phyloP scores from a whole-genome alignment of 2,797 vertebrate genomes.

The Phrynocephalus guinanensis region DNA sequence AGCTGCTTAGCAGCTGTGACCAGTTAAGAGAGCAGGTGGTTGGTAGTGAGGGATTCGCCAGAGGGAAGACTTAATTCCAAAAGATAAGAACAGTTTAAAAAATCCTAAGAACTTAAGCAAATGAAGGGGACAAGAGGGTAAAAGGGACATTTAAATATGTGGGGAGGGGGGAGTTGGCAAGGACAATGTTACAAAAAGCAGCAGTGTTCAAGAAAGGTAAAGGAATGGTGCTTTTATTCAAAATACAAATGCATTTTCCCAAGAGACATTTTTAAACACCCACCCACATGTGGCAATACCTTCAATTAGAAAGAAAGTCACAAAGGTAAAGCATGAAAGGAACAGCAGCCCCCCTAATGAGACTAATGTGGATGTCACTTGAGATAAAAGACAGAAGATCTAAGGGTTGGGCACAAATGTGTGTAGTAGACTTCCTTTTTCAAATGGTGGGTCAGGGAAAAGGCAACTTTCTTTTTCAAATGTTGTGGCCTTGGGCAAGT shows the following conservation, averaged over 20 bases:
- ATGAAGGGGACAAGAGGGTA: not conserved
- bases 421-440: not conserved
- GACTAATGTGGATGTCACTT: not conserved
- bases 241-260: not conserved
- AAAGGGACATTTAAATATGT: not conserved
- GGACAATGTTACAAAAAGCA: not conserved
- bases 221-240: not conserved
- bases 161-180: not conserved
- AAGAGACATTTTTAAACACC: not conserved
- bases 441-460: not conserved
- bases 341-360: not conserved
- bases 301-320: not conserved
- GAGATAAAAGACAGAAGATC: not conserved
- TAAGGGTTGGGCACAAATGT: not conserved
- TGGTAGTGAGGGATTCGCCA: slow-evolving; percentile 37
- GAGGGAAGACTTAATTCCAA: slow-evolving; percentile 53
- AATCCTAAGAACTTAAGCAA: not conserved
- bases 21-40: slow-evolving; percentile 55
- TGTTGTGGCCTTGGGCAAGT: too few species aligned
- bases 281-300: not conserved
- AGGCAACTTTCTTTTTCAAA: not conserved
- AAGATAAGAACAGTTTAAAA: slow-evolving; percentile 13
- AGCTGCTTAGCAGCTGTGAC: slow-evolving; percentile 64
- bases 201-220: not conserved
- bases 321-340: not conserved